phyloP scores from a whole-genome alignment of 2,888 invertebrate genomes.

The Tridacna crocea region DNA sequence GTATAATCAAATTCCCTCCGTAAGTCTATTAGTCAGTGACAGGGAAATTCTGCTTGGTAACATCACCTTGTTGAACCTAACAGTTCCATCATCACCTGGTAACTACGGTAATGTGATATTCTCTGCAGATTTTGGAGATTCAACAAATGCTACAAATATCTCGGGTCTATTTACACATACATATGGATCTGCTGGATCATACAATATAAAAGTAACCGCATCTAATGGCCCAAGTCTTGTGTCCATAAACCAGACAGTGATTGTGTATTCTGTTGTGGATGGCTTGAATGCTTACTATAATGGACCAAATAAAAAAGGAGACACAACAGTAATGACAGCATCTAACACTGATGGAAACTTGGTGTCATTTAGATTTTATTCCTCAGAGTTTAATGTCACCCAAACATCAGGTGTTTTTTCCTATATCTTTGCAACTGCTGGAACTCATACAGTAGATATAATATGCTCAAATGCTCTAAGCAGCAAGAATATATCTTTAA shows the following conservation, averaged over 20 bases:
- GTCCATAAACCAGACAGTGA: conserved; percentile 28
- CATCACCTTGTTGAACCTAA: conserved; percentile 29
- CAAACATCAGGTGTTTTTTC: conserved; percentile 31
- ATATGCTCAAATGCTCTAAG: conserved; percentile 56
- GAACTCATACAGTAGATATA: conserved; percentile 55
- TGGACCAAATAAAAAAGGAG: conserved; percentile 42
- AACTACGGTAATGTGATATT: conserved; percentile 54
- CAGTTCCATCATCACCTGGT: conserved; percentile 39
- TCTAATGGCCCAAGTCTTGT: conserved; percentile 55
- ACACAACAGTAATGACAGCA: conserved; percentile 41
- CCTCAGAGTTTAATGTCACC: conserved; percentile 44
- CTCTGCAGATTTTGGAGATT: conserved; percentile 60
- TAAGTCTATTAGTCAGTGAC: conserved; percentile 23
- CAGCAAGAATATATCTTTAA: conserved; percentile 19
- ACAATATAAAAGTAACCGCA: conserved; percentile 52
- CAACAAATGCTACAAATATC: conserved; percentile 14
- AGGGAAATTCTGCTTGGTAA: conserved; percentile 14
- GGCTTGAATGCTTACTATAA: conserved; percentile 47
- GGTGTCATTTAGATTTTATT: conserved; percentile 49
- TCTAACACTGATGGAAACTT: conserved; percentile 49
- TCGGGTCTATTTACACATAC: conserved; percentile 38
- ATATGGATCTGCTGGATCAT: conserved; percentile 48
- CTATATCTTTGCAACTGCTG: conserved; percentile 35
- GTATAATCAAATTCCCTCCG: conserved; percentile 47
- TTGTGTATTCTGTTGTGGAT: conserved; percentile 50